Percentiles rank a stretch among this genome's conserved stretches.
These are phyloP conservation scores for Caenorhabditis inopinata DNA, from an alignment of 1,140 invertebrate species.

Conservation along the genomic window DNA sequence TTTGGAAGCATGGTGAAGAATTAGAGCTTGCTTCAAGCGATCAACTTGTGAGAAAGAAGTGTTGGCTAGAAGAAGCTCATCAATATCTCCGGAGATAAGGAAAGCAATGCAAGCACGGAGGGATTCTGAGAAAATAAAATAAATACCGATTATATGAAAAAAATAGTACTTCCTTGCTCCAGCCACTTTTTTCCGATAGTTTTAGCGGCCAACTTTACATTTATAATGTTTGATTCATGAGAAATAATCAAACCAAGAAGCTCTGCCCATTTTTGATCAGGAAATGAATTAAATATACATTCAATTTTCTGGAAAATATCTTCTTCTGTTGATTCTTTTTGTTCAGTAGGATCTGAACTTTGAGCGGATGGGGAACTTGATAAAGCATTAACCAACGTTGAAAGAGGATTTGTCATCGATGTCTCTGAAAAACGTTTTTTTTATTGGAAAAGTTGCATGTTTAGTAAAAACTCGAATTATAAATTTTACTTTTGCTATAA, in stretches of 20 bases:
- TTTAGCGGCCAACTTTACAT: neutral
- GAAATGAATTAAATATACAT: neutral
- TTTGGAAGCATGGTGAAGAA: neutral
- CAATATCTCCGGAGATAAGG: neutral
- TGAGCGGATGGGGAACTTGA: neutral
- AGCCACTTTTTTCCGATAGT: neutral
- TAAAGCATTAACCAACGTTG: neutral
- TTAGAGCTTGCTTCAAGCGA: neutral
- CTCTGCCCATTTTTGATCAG: conserved; percentile 3
- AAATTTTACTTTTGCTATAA: neutral
- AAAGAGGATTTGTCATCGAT: neutral
- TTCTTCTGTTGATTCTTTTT: neutral
- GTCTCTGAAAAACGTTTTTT: no score
- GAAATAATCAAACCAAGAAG: neutral
- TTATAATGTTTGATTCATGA: neutral
- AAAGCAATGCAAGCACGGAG: neutral
- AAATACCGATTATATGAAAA: neutral
- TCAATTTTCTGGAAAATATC: neutral
- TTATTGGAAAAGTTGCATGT: no score
- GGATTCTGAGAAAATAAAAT: neutral
- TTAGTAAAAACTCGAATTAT: neutral
- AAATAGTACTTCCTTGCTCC: neutral
- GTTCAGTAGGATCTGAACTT: neutral
- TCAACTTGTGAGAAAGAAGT: neutral
- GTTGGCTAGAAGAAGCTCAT: neutral